Evolutionary conservation across 2,888 invertebrate genomes (phyloP).

Genomic region (Cylindroiulus punctatus): DNA sequence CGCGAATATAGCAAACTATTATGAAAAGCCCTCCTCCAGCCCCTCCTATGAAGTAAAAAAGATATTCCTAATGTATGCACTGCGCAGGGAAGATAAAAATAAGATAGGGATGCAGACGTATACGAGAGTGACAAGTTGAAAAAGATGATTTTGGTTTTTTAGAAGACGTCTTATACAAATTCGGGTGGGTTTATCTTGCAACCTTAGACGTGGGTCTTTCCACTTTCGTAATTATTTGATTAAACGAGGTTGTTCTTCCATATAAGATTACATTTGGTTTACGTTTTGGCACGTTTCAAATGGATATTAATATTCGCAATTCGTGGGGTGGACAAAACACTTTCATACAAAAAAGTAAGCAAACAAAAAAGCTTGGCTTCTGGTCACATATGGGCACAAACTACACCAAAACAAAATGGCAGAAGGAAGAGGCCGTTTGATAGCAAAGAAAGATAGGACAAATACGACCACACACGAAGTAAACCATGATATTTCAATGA

Average conservation of each 20-base stretch:
- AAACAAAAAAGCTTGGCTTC: neutral
- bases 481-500: no score
- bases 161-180: conserved; percentile 24
- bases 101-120: conserved; percentile 1
- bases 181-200: conserved; percentile 24
- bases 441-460: neutral
- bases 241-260: neutral
- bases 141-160: neutral
- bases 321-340: neutral
- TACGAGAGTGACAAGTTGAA: conserved; percentile 16
- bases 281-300: neutral
- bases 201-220: neutral
- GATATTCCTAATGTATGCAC: neutral
- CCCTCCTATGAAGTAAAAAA: neutral
- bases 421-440: neutral
- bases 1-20: conserved; percentile 37
- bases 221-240: neutral
- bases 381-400: neutral
- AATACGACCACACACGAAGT: neutral
- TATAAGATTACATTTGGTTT: conserved; percentile 4
- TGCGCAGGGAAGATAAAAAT: conserved; percentile 15
- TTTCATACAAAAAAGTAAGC: neutral
- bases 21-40: conserved; percentile 41
- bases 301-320: neutral
- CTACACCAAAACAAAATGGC: neutral